A percentile compares a stretch with the other conserved stretches of the same genome.
These are phyloP conservation scores for Python bivittatus DNA, from an alignment of 2,113 vertebrate species.

Conservation along the genomic window DNA sequence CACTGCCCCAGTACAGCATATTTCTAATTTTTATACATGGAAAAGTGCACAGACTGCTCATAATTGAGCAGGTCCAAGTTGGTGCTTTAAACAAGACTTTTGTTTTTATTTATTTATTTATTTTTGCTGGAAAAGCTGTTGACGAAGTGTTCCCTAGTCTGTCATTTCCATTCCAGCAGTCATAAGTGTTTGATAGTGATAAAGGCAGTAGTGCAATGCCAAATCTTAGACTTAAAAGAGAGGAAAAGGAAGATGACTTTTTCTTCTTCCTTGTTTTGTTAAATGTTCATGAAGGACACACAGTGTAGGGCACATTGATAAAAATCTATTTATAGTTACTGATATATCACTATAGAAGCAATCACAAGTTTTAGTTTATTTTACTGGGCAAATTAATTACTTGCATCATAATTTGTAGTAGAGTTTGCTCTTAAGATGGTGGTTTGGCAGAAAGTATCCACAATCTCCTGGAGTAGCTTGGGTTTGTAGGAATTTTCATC, in stretches of 20 bases:
- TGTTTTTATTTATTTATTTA: not conserved
- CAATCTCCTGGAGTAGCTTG: not conserved
- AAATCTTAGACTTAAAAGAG: not conserved
- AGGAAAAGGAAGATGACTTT: not conserved
- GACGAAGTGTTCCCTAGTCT: not conserved
- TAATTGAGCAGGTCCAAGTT: not conserved
- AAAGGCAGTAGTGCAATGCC: too few species aligned
- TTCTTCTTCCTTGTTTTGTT: not conserved
- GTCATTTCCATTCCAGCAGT: not conserved
- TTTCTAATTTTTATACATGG: not conserved
- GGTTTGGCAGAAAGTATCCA: not conserved
- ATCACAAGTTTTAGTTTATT: not conserved
- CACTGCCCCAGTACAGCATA: not conserved
- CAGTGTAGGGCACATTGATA: not conserved
- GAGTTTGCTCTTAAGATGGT: not conserved
- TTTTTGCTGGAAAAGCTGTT: not conserved
- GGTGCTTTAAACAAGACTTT: not conserved
- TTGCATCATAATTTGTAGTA: not conserved
- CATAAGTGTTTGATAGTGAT: not conserved
- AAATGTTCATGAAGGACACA: not conserved
- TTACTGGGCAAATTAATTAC: not conserved
- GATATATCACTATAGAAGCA: not conserved
- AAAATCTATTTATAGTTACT: not conserved
- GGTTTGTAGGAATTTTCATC: not conserved
- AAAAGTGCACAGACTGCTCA: not conserved